Percentiles rank a stretch among this genome's conserved stretches.
Conservation (phyloP, 2,797 vertebrate genomes). For the Varecia variegata region DNA sequence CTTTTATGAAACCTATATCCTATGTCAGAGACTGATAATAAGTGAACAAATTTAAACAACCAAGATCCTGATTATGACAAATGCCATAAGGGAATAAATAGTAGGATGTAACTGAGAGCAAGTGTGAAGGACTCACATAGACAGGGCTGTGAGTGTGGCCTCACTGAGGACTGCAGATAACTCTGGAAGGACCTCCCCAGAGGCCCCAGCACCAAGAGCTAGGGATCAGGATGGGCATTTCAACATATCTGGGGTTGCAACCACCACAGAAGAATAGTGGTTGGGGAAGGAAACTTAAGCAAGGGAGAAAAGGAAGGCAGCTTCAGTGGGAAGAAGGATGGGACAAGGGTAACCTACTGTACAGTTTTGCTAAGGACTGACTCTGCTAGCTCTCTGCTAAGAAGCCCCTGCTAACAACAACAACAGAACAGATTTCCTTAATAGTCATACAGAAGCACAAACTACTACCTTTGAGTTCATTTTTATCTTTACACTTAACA, state of each 20-base stretch:
- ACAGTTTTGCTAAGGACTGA: background rate
- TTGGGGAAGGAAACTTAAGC: background rate
- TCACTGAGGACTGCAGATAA: background rate
- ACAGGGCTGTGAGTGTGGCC: background rate
- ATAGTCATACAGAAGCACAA: background rate
- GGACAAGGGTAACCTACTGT: background rate
- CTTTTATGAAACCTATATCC: background rate
- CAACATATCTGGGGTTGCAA: background rate
- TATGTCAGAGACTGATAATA: background rate
- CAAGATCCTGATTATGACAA: background rate
- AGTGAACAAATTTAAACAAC: background rate
- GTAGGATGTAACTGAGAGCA: background rate
- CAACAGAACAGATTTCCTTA: background rate
- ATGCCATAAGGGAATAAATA: background rate
- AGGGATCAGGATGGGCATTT: background rate
- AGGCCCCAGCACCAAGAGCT: background rate
- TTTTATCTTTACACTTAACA: background rate
- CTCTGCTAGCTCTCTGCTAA: background rate
- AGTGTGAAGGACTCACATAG: background rate
- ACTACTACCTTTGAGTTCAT: background rate
- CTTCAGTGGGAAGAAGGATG: background rate
- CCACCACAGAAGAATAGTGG: background rate
- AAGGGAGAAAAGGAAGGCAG: background rate
- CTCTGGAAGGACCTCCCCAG: background rate
- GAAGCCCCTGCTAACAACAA: background rate